Evolutionary conservation across 2,888 invertebrate genomes (phyloP).

Genomic region (Sphaerophoria rueppellii): DNA sequence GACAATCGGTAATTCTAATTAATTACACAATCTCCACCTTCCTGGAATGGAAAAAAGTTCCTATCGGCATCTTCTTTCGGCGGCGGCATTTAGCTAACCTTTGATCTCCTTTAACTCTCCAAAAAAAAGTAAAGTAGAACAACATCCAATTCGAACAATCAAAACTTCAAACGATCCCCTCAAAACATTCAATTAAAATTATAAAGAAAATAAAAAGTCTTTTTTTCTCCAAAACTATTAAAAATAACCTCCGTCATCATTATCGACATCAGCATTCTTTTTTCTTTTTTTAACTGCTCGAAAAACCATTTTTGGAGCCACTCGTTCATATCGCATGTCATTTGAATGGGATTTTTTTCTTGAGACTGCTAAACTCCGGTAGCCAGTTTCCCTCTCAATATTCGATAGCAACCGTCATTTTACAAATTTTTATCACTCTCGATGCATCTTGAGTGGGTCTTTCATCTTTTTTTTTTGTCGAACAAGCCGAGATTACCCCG

Average conservation of each 20-base stretch:
- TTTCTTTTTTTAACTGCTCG: neutral
- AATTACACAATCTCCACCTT: constrained; percentile 54
- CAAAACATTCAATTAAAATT: constrained; percentile 42
- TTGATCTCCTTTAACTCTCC: constrained; percentile 35
- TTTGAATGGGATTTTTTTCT: constrained; percentile 37
- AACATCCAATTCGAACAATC: constrained; percentile 34
- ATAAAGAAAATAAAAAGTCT: constrained; percentile 28
- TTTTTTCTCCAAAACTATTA: neutral
- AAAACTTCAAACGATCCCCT: constrained; percentile 21
- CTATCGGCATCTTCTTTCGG: constrained; percentile 4
- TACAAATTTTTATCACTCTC: constrained; percentile 61
- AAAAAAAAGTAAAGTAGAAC: constrained; percentile 1
- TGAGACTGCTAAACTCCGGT: constrained; percentile 64
- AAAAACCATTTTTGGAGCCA: neutral
- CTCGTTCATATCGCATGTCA: constrained; percentile 40
- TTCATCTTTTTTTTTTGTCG: constrained; percentile 26
- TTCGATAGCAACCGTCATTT: constrained; percentile 42
- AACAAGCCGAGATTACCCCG: constrained; percentile 43
- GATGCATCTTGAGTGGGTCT: constrained; percentile 39
- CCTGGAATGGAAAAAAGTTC: constrained; percentile 42
- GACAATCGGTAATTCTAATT: constrained; percentile 55
- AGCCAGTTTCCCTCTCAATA: constrained; percentile 34
- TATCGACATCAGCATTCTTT: constrained; percentile 22
- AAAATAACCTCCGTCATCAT: constrained; percentile 41
- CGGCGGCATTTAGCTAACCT: constrained; percentile 5